Conservation (phyloP, 92 coral and sea anemone species). For the Montipora capitata region DNA sequence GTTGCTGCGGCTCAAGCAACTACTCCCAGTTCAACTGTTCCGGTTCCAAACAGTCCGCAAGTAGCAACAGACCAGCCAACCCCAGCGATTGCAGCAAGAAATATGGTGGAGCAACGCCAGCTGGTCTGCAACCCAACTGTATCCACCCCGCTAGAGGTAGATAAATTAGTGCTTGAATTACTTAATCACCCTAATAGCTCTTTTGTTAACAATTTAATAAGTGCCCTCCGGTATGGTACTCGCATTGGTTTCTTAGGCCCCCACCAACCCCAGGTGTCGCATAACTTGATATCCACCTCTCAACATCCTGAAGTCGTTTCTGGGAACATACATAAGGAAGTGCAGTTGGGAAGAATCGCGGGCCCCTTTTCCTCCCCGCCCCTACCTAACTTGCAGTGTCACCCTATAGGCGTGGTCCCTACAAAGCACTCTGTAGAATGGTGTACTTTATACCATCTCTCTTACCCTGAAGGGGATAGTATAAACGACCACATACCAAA, state of each 20-base stretch:
- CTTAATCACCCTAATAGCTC: constrained; percentile 33
- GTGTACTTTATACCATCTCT: constrained; percentile 29
- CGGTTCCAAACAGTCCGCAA: background rate
- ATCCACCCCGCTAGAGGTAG: constrained; percentile 24
- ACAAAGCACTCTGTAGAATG: constrained; percentile 29
- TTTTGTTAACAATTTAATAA: constrained; percentile 35
- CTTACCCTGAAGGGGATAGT: constrained; percentile 72
- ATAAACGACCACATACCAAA: constrained; percentile 68
- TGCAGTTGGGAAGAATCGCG: constrained; percentile 36
- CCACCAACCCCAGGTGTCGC: constrained; percentile 23
- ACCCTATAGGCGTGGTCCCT: constrained; percentile 37
- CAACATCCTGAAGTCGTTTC: constrained; percentile 47
- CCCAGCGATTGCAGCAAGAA: constrained; percentile 30
- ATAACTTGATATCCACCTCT: constrained; percentile 32
- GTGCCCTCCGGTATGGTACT: constrained; percentile 26
- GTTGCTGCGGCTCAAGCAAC: constrained; percentile 32
- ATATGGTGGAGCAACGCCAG: constrained; percentile 29
- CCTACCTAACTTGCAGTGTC: constrained; percentile 38
- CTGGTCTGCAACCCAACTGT: background rate
- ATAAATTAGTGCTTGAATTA: constrained; percentile 22
- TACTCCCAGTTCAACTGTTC: constrained; percentile 32
- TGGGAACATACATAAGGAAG: background rate
- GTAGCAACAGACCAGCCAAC: constrained; percentile 14
- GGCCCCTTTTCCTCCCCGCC: constrained; percentile 45
- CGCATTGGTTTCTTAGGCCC: constrained; percentile 33